Evolutionary conservation across 2,113 vertebrate genomes (phyloP).

Genomic region (Eulacestoma nigropectus): DNA sequence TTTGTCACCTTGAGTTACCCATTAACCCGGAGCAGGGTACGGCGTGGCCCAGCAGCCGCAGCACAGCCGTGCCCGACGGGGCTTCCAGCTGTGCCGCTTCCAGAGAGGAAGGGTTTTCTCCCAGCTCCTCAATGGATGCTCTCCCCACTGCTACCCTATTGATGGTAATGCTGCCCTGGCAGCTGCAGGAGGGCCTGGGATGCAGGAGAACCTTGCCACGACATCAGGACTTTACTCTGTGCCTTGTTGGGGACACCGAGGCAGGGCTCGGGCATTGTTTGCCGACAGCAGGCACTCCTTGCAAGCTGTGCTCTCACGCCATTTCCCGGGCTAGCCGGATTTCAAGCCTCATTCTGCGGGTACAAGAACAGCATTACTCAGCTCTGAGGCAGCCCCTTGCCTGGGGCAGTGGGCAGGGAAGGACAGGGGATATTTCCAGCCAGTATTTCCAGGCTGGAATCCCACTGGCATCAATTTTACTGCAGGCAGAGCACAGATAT

Average conservation of each 20-base stretch:
- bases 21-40: constrained; percentile 10
- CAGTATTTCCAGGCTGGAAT: neutral
- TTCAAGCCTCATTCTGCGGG: neutral
- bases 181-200: neutral
- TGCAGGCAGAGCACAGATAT: rapidly evolving
- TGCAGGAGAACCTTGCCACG: neutral
- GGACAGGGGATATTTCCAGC: neutral
- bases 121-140: rapidly evolving
- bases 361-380: neutral
- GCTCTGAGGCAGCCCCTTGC: neutral
- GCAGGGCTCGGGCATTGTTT: neutral
- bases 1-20: neutral
- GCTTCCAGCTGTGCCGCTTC: neutral
- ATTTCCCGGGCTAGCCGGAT: rapidly evolving
- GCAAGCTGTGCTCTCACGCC: neutral
- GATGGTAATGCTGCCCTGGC: rapidly evolving
- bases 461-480: neutral
- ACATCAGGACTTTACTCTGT: neutral
- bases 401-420: rapidly evolving
- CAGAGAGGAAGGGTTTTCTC: neutral
- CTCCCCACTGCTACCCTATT: neutral
- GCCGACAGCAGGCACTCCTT: neutral
- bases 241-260: rapidly evolving
- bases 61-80: neutral
- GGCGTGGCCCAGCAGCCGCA: neutral